phyloP scores from a whole-genome alignment of 2,888 invertebrate genomes.

The Selenia dentaria region DNA sequence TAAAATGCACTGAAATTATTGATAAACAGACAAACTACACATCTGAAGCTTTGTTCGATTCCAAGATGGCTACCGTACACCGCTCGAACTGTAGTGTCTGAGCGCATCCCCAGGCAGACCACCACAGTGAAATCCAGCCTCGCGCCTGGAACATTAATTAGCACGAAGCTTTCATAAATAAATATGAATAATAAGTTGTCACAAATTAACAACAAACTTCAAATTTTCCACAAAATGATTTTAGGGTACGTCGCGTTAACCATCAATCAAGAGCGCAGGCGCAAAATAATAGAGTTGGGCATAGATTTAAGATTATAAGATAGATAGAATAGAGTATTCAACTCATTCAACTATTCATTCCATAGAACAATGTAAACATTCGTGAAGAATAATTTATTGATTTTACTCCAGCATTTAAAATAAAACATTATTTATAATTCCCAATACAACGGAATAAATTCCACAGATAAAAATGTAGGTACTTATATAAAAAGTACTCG shows the following conservation, averaged over 20 bases:
- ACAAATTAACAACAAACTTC: conserved; percentile 83
- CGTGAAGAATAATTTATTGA: too few relatives aligned
- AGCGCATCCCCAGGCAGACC: conserved; percentile 80
- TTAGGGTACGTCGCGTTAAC: conserved; percentile 82
- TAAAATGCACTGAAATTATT: conserved; percentile 85
- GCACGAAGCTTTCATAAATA: conserved; percentile 81
- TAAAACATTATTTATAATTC: too few relatives aligned
- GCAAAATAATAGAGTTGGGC: conserved; percentile 80
- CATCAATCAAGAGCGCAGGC: conserved; percentile 84
- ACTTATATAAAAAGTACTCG: too few relatives aligned
- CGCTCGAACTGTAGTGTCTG: conserved; percentile 81
- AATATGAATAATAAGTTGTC: conserved; percentile 78
- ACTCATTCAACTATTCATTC: too few relatives aligned
- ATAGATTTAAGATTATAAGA: too few relatives aligned
- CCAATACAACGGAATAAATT: too few relatives aligned
- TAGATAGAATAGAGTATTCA: too few relatives aligned
- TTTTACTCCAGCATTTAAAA: too few relatives aligned
- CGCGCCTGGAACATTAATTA: conserved; percentile 79
- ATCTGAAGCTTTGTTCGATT: conserved; percentile 87
- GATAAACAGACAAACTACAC: conserved; percentile 86
- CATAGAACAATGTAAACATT: too few relatives aligned
- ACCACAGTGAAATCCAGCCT: conserved; percentile 74
- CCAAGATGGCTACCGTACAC: conserved; percentile 88
- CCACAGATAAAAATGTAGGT: too few relatives aligned
- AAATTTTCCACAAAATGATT: conserved; percentile 82